Base-by-base conservation (phyloP, 2,797 vertebrate species). In the Novumbra hubbsi region DNA sequence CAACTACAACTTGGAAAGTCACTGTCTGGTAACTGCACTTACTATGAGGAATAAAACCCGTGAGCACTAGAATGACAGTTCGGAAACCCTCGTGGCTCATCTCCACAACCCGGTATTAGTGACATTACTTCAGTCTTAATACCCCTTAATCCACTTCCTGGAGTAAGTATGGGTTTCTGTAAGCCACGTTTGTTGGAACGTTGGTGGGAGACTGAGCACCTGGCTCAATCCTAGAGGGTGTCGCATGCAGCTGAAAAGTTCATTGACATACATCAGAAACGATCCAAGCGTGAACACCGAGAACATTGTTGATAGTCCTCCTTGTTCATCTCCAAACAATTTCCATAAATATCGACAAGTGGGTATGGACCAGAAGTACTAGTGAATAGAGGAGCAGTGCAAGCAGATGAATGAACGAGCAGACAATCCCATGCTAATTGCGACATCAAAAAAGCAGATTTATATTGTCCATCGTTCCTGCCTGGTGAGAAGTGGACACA, bases 361-460 rank as follows among this genome's bases (percentile, higher is more conserved):
- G 50, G 66, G 62, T 73, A 38, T 19, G 76, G 71, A 66, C 76
- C 78, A 65, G 52, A n/a, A 15, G 38, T 4, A 62, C 9, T 38
- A 38, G 21, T 68, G 38, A 68, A 68, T 21, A 72, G 62, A 66
- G 65, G 6, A 71, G 71, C 41, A 52, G 52, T 3, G 28, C 24
- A 62, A 68, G 17, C 66, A 68, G 73, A 71, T 49, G 21, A 63
- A 68, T 57, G 38, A 71, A 38, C 38, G 27, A 60, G 21, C 55
- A 57, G 34, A 41, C 67, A 49, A 41, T 41, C 41, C 62, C 49
- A 8, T 50, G 76, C 77, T 80, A 80, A 84, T 84, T 83, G 81
- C 75, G 50, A 84, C 78, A 80, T 84, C 78, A 83, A 81, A 83
- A 72, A 79, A 82, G 77, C 80, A 73, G 73, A 64, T 81, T 82